phyloP scores from a whole-genome alignment of 2,113 vertebrate genomes.

The Neolamprologus ventralis region DNA sequence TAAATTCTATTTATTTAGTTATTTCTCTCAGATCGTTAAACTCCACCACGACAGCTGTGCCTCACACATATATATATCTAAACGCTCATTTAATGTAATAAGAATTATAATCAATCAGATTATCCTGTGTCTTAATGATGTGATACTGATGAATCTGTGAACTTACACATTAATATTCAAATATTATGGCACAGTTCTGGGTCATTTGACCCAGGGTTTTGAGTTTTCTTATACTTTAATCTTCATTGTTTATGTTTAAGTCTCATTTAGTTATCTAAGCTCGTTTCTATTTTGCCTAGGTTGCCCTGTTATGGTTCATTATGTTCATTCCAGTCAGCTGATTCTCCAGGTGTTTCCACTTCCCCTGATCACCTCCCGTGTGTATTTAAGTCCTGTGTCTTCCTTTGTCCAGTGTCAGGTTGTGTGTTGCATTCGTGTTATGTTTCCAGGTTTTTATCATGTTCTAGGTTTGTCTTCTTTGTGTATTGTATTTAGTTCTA shows the following conservation, averaged over 20 bases:
- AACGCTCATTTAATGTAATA: neutral
- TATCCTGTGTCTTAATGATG: neutral
- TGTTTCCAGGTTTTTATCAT: neutral
- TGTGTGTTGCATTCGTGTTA: fast-evolving
- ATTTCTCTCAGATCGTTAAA: neutral
- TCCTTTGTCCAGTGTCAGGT: neutral
- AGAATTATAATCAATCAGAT: neutral
- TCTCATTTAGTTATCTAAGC: neutral
- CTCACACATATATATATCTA: fast-evolving
- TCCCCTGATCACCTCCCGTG: fast-evolving
- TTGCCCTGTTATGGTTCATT: neutral
- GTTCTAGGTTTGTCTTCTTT: neutral
- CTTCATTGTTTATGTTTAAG: neutral
- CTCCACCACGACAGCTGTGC: fast-evolving
- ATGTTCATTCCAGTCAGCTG: neutral
- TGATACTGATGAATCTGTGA: neutral
- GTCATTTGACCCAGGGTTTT: fast-evolving
- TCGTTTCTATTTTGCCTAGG: neutral
- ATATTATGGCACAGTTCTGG: fast-evolving
- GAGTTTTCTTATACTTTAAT: neutral
- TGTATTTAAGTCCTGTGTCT: neutral
- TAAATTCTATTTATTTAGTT: neutral
- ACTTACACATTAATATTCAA: neutral
- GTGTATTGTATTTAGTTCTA: neutral
- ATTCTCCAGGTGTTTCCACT: neutral